These are phyloP conservation scores for Clavelina lepadiformis DNA, from an alignment of 23 tunicate species.

Conservation along the genomic window DNA sequence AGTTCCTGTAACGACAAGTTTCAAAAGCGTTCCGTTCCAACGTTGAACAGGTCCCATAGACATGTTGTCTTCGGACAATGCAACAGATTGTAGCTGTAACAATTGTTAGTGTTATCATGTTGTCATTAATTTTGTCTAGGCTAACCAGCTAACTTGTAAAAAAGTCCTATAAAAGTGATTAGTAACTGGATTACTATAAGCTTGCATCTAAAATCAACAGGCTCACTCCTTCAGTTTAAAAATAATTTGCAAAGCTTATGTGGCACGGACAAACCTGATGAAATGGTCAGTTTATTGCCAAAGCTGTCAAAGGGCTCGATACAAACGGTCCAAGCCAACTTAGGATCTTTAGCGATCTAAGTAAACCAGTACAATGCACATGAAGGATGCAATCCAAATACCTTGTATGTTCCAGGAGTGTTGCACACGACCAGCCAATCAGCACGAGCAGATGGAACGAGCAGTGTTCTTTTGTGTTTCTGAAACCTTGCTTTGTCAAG, in stretches of 20 bases:
- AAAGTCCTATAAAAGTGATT: too few species aligned
- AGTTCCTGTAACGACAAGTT: slow-evolving; percentile 19
- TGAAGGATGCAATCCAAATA: too few species aligned
- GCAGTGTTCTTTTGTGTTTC: slow-evolving; percentile 26
- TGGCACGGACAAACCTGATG: too few species aligned
- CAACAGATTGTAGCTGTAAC: slow-evolving; percentile 28
- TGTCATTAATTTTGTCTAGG: too few species aligned
- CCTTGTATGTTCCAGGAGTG: slow-evolving; percentile 51
- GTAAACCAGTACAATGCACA: slow-evolving; percentile 5
- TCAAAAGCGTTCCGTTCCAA: slow-evolving; percentile 15
- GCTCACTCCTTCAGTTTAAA: too few species aligned
- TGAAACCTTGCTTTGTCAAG: slow-evolving; percentile 23
- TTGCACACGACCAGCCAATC: slow-evolving; percentile 78
- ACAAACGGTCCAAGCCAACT: background rate
- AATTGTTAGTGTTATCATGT: too few species aligned
- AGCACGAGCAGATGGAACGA: slow-evolving; percentile 47
- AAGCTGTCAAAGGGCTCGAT: too few species aligned
- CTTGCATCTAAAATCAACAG: too few species aligned
- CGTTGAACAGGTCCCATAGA: slow-evolving; percentile 12
- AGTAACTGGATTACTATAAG: too few species aligned
- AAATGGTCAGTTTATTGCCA: too few species aligned
- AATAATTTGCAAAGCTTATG: too few species aligned
- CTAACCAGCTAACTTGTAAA: too few species aligned
- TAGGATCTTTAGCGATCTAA: background rate
- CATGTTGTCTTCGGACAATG: background rate